Percentiles rank a stretch among this genome's conserved stretches.
Conservation (phyloP, 2,797 vertebrate species). For the Eulemur albifrons region DNA sequence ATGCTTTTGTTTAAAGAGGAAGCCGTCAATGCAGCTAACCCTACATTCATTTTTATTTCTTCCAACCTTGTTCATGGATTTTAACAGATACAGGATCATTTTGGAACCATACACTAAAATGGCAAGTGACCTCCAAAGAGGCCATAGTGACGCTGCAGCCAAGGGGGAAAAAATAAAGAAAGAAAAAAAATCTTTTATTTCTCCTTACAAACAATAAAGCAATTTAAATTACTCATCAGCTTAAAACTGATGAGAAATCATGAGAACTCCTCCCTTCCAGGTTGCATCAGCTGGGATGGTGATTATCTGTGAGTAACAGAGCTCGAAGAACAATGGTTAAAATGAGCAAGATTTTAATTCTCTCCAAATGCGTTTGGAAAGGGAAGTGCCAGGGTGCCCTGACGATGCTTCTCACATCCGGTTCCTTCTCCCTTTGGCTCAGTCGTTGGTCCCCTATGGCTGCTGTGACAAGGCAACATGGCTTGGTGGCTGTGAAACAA, state of each 20-base stretch:
- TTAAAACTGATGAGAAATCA: not conserved
- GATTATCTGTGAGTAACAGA: not conserved
- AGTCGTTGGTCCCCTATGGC: rapidly evolving
- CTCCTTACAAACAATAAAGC: not conserved
- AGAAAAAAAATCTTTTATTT: not conserved
- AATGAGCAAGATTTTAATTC: no score
- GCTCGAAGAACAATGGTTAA: not conserved
- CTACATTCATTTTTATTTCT: not conserved
- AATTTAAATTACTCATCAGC: not conserved
- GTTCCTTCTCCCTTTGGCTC: not conserved
- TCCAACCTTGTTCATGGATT: not conserved
- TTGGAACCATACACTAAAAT: not conserved
- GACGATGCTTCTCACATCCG: rapidly evolving
- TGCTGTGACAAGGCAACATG: rapidly evolving
- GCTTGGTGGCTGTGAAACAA: rapidly evolving
- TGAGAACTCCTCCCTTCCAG: not conserved
- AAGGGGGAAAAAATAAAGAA: no score
- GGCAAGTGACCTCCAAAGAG: not conserved
- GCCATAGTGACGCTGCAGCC: rapidly evolving
- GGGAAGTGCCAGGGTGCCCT: rapidly evolving
- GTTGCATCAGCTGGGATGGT: rapidly evolving
- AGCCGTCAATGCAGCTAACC: rapidly evolving
- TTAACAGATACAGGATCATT: not conserved
- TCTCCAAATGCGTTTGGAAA: rapidly evolving
- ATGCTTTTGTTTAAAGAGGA: not conserved